These are phyloP conservation scores for Hyalella azteca DNA, from an alignment of 2,888 invertebrate species.

Conservation along the genomic window DNA sequence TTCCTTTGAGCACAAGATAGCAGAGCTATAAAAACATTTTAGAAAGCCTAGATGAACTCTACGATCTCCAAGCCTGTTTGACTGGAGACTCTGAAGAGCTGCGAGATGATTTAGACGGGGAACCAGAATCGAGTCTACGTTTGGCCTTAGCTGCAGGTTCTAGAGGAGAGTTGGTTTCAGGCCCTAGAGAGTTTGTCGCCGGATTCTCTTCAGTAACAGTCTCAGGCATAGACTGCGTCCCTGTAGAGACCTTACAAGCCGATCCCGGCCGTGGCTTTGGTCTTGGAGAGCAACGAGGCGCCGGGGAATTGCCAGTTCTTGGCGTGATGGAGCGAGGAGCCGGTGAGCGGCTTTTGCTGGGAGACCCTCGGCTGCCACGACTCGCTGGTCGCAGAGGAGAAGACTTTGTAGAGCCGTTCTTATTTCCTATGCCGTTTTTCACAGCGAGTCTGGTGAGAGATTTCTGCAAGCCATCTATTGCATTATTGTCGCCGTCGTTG, in stretches of 20 bases:
- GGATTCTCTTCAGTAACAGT: no score
- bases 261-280: background rate
- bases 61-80: no score
- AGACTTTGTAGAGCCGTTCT: background rate
- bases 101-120: no score
- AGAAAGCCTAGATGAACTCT: no score
- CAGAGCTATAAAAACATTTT: no score
- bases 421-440: background rate
- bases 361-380: background rate
- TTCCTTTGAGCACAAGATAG: no score
- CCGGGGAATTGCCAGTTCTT: background rate
- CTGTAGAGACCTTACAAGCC: background rate
- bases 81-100: no score
- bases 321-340: background rate
- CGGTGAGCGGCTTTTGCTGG: slow-evolving; percentile 18
- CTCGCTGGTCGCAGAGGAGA: background rate
- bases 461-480: background rate
- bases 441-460: background rate
- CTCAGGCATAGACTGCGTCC: no score
- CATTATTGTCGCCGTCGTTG: background rate
- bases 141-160: no score
- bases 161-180: no score
- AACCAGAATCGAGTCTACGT: no score
- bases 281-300: background rate
- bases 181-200: no score